phyloP scores from a whole-genome alignment of 2,113 vertebrate genomes.

The Stictonetta naevosa region DNA sequence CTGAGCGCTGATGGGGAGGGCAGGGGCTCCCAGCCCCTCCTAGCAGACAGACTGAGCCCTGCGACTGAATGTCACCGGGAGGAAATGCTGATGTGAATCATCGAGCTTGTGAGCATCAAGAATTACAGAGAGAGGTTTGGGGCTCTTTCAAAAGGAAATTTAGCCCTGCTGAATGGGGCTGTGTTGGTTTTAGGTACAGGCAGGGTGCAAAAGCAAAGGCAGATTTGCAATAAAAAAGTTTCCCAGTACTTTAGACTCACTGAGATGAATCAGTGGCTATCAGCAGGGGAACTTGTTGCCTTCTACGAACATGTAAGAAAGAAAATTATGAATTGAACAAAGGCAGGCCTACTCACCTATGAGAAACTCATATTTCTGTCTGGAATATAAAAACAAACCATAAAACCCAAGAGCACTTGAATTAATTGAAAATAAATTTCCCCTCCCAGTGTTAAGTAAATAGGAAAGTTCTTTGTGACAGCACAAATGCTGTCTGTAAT shows the following conservation, averaged over 20 bases:
- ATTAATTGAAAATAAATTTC: constrained; percentile 63
- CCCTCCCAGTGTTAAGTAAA: constrained; percentile 64
- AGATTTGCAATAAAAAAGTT: not conserved
- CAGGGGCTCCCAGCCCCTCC: not conserved
- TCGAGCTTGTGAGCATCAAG: not conserved
- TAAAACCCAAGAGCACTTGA: constrained; percentile 9
- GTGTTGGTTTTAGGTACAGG: not conserved
- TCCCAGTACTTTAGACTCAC: not conserved
- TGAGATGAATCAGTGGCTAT: not conserved
- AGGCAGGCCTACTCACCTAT: not conserved
- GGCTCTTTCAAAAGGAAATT: constrained; percentile 8
- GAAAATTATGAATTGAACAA: not conserved
- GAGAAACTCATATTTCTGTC: not conserved
- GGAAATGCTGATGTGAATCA: not conserved
- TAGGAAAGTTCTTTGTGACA: constrained; percentile 55
- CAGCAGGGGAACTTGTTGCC: not conserved
- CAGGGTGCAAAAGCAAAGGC: not conserved
- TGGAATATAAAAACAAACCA: not conserved
- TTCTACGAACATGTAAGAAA: constrained; percentile 15
- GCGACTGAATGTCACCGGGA: not conserved
- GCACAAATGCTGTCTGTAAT: constrained; percentile 52
- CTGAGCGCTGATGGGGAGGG: not conserved
- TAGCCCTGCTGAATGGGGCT: not conserved
- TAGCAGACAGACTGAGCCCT: not conserved
- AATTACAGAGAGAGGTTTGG: not conserved